Base-by-base conservation (phyloP, 2,113 vertebrate genomes). In the Xiphorhynchus elegans region DNA sequence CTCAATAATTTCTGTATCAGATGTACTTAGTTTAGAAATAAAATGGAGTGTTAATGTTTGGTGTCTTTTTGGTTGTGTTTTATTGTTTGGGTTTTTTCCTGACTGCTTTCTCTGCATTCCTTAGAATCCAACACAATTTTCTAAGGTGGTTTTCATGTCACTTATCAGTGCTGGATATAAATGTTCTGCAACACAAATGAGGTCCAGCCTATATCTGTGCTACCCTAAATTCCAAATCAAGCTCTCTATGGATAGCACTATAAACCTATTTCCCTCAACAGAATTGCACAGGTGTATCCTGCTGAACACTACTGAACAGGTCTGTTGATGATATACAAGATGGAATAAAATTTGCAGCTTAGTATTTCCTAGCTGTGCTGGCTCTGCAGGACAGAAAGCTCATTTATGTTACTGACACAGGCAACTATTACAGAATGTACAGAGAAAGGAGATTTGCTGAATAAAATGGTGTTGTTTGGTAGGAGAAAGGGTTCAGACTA, bases 321-420 rank as follows among this genome's bases (percentile, higher is more conserved):
- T 50, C 64, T 93, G 49, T 35, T 69, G 90, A 90, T 68, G 68
- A 85, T 82, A 66, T 24, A 84, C 17, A 93, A 91, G 72, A 86
- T 55, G 19, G 70, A 93, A 74, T 42, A 90, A 93, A 92, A 95
- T 83, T 79, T 94, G 89, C 29, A 89, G 79, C 46, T 88, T 64
- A 72, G 19, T 42, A 40, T 94, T 93, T 95, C 55, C 64, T 93
- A 49, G 69, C 58, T 83, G 25, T 52, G 62, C 63, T 83, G 85
- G 76, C 86, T 88, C 75, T 81, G 79, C 52, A 50, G 74, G 87
- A 74, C 53, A 63, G 37, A 94, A 93, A 89, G 44, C 31, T 82
- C 70, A 80, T 95, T 97, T 90, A 24, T 87, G 74, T 96, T 78
- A 85, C 47, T 68, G 39, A 50, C 55, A 72, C n/a, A 89, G 66